Conservation (phyloP, 2,888 invertebrate species). For the Corythucha ciliata region DNA sequence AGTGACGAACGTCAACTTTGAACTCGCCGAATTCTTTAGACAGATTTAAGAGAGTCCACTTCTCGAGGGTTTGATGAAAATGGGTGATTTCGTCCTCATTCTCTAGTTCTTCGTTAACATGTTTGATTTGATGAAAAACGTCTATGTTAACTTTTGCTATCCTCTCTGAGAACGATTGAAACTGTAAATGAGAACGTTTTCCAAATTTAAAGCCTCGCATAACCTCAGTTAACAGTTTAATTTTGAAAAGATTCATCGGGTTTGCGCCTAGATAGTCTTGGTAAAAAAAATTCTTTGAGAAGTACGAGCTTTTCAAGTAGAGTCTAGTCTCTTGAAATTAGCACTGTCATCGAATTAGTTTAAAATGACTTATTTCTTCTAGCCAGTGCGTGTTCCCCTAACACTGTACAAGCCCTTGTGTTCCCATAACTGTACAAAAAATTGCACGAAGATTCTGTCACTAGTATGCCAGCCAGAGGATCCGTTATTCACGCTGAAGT, state of each 20-base stretch:
- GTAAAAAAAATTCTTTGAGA: too few species aligned
- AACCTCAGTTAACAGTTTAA: background rate
- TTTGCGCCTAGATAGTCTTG: background rate
- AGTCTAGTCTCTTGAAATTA: too few species aligned
- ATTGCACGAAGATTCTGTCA: too few species aligned
- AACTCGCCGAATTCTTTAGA: constrained; percentile 73
- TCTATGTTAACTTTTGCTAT: constrained; percentile 78
- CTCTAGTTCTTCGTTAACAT: constrained; percentile 58
- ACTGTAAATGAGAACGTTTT: constrained; percentile 49
- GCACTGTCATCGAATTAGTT: too few species aligned
- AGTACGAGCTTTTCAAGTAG: too few species aligned
- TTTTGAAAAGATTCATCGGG: background rate
- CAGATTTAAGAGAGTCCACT: constrained; percentile 83
- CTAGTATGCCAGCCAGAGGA: too few species aligned
- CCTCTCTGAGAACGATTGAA: constrained; percentile 77
- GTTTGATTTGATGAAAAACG: constrained; percentile 74
- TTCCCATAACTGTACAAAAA: too few species aligned
- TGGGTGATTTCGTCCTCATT: constrained; percentile 56
- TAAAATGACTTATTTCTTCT: too few species aligned
- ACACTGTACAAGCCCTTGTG: too few species aligned
- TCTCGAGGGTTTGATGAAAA: constrained; percentile 71
- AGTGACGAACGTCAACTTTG: constrained; percentile 60
- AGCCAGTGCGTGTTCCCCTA: too few species aligned
- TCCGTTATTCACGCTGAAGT: too few species aligned
- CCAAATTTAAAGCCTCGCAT: constrained; percentile 15